Base-by-base conservation (phyloP, 2,797 vertebrate genomes). In the Clarias laeviceps region DNA sequence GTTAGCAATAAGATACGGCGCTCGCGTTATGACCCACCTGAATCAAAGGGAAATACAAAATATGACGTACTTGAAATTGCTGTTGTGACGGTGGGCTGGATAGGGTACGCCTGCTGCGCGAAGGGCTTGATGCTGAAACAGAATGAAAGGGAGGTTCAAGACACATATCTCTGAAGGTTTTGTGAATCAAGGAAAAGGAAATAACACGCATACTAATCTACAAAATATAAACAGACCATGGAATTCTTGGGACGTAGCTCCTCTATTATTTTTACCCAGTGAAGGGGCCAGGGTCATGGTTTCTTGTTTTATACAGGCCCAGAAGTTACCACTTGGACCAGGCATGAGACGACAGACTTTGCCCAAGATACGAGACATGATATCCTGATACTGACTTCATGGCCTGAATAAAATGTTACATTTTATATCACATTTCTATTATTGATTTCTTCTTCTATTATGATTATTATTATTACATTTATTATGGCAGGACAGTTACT, bases 71-170 rank as follows among this genome's bases (percentile, higher is more conserved):
- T 97, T 97, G 98, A 96, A 95, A 99, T 97, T 90, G 98, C 95
- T 91, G 97, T 97, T 86, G 97, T 96, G 91, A 98, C 97, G 40
- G 97, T 92, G 92, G 98, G 97, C 94, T 99, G 98, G 93, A 98
- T 97, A 84, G 97, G 95, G 90, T 99, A 99, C 85, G 97, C 95
- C 94, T 99, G 98, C 90, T 98, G 98, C 88, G 96, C 96, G 54
- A 99, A 99, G 91, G 98, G 98, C 94, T 99, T 99, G 88, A 99
- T 97, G n/a, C 98, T 99, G 91, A 82, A 95, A 91, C 82, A 91
- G 72, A 93, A 40, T 90, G 62, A n/a, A n/a, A 74, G 18, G 7
- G 32, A 61, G 6, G 9, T 7, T 84, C 20, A 62, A 61, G 86
- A 54, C 32, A 34, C 54, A 22, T 22, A 85, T 61, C 45, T 18